These are phyloP conservation scores for Allolobophora icterica DNA, from an alignment of 2,888 invertebrate species.

Conservation along the genomic window DNA sequence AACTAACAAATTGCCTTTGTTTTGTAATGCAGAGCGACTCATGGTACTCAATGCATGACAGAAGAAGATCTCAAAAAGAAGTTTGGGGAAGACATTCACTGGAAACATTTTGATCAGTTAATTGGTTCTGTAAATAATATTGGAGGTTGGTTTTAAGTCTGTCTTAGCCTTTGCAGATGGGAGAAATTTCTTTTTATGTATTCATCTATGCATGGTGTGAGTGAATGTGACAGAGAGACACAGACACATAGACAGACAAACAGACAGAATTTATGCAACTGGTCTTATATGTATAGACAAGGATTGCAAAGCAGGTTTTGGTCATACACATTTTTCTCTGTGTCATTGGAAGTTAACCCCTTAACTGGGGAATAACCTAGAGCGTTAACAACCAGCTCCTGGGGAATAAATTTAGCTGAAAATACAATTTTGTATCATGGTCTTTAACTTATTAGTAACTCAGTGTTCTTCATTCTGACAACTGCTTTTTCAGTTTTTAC, in stretches of 20 bases:
- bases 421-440: too few relatives aligned
- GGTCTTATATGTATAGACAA: too few relatives aligned
- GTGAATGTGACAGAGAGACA: neutral
- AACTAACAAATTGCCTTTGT: neutral
- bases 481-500: too few relatives aligned
- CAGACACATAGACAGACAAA: too few relatives aligned
- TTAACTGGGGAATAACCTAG: too few relatives aligned
- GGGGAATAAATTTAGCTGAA: too few relatives aligned
- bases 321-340: neutral
- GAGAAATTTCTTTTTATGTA: neutral
- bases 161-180: neutral
- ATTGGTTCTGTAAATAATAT: conserved; percentile 52
- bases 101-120: conserved; percentile 55
- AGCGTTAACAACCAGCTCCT: too few relatives aligned
- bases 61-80: neutral
- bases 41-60: neutral
- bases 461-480: too few relatives aligned
- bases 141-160: conserved; percentile 37
- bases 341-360: neutral
- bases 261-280: too few relatives aligned
- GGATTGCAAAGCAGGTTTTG: neutral
- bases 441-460: too few relatives aligned
- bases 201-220: neutral
- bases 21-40: neutral
- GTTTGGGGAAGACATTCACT: conserved; percentile 41